Evolutionary conservation across 2,113 vertebrate species (phyloP).

Genomic region (Stigmatopora nigra): DNA sequence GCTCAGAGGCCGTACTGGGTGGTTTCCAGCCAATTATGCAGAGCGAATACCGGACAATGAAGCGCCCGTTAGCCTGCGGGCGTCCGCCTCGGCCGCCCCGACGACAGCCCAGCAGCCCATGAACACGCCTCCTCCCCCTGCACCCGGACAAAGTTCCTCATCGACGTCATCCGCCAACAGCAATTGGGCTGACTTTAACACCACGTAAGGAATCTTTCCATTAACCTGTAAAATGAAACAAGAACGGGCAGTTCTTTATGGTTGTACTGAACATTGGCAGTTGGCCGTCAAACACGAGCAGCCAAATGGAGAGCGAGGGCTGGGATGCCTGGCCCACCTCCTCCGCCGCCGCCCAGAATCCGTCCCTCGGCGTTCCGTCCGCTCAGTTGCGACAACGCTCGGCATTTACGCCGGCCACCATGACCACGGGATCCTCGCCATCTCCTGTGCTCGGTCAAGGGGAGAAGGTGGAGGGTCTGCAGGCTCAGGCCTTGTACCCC

Average conservation of each 20-base stretch:
- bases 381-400: constrained; percentile 87
- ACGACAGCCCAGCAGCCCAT: constrained; percentile 52
- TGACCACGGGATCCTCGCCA: constrained; percentile 89
- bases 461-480: constrained; percentile 94
- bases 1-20: constrained; percentile 89
- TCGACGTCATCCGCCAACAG: constrained; percentile 72
- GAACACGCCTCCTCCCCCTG: constrained; percentile 53
- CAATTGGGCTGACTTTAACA: constrained; percentile 99
- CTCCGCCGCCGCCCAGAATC: constrained; percentile 78
- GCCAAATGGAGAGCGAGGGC: constrained; percentile 76
- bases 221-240: not conserved
- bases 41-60: constrained; percentile 89
- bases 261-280: constrained; percentile 50
- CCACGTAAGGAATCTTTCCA: constrained; percentile 74
- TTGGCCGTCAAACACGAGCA: constrained; percentile 85
- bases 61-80: constrained; percentile 73
- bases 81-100: constrained; percentile 58
- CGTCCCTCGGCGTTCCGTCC: constrained; percentile 84
- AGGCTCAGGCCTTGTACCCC: constrained; percentile 94
- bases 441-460: constrained; percentile 97
- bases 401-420: constrained; percentile 91
- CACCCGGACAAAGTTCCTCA: constrained; percentile 53
- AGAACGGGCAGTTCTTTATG: not conserved
- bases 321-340: constrained; percentile 90
- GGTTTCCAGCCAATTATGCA: constrained; percentile 98